These are phyloP conservation scores for Enteromius anoplus DNA, from an alignment of 2,797 vertebrate species.

Conservation along the genomic window DNA sequence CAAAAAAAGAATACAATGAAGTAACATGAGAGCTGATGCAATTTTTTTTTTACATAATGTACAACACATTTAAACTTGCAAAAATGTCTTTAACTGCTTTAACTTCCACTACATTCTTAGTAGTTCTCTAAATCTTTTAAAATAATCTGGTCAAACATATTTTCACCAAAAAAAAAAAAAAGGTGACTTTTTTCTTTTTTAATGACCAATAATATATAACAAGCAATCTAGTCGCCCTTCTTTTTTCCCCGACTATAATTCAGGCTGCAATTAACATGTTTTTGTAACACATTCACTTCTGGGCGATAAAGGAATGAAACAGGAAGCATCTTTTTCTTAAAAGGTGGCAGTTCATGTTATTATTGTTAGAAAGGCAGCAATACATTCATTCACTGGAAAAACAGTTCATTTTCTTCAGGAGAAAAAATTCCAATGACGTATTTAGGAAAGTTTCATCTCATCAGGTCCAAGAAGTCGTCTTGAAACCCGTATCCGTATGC, in stretches of 20 bases:
- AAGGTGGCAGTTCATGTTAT: background rate
- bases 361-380: slow-evolving; percentile 17
- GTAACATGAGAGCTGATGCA: slow-evolving; percentile 65
- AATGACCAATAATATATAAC: slow-evolving; percentile 21
- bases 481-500: slow-evolving; percentile 17
- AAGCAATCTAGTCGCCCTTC: slow-evolving; percentile 52
- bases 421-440: slow-evolving; percentile 20
- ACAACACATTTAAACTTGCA: slow-evolving; percentile 72
- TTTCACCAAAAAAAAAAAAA: slow-evolving; percentile 39
- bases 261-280: background rate
- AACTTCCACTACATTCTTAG: slow-evolving; percentile 69
- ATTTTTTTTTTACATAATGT: slow-evolving; percentile 80
- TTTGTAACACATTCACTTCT: background rate
- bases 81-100: slow-evolving; percentile 71
- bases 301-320: slow-evolving; percentile 9
- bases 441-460: background rate
- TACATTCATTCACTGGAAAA: slow-evolving; percentile 31
- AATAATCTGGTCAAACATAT: slow-evolving; percentile 67
- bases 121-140: slow-evolving; percentile 70
- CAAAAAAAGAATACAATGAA: slow-evolving; percentile 61
- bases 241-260: slow-evolving; percentile 45
- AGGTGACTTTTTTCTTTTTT: background rate
- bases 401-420: slow-evolving; percentile 36
- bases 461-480: background rate
- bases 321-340: slow-evolving; percentile 15